Conservation (phyloP, 2,113 vertebrate genomes). For the Leucoraja erinaceus region DNA sequence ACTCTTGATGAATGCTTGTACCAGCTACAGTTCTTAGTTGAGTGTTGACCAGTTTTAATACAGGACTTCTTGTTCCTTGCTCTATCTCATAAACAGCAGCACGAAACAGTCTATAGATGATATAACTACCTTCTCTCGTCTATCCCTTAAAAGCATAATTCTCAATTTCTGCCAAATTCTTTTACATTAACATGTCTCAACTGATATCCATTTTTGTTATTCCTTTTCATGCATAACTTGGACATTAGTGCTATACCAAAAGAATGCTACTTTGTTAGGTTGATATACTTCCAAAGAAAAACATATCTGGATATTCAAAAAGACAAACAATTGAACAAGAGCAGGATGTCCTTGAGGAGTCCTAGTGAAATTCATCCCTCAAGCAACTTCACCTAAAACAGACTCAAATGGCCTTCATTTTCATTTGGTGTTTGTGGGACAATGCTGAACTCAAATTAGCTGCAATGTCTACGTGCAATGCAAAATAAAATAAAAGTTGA, state of each 20-base stretch:
- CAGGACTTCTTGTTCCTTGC: too few species aligned
- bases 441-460: background rate
- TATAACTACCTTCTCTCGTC: background rate
- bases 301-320: background rate
- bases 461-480: background rate
- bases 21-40: too few species aligned
- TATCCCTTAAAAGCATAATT: background rate
- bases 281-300: background rate
- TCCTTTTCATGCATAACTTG: background rate
- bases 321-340: background rate
- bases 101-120: background rate
- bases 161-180: background rate
- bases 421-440: background rate
- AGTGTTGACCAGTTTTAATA: too few species aligned
- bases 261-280: background rate
- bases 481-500: background rate
- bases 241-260: background rate
- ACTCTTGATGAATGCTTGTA: too few species aligned
- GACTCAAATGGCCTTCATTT: background rate
- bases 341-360: background rate
- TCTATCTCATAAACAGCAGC: too few species aligned
- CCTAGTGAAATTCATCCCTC: background rate
- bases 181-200: background rate
- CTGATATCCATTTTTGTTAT: background rate
- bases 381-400: background rate